Base-by-base conservation (phyloP, 1,140 invertebrate genomes). In the Bombus superbus region DNA sequence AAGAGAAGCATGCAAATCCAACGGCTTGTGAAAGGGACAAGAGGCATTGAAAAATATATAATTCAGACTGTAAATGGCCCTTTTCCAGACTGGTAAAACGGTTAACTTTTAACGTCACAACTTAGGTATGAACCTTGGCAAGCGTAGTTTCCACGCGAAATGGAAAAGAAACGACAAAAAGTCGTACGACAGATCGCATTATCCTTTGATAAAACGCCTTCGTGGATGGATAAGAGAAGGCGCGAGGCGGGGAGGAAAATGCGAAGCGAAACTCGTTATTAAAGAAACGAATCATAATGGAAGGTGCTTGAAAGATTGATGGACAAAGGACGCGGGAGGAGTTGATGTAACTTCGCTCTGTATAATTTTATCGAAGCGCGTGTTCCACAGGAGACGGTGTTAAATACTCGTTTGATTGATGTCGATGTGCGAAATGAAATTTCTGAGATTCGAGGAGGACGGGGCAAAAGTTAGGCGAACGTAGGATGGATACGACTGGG, bases 1-100 rank as follows among this genome's bases (percentile, higher is more conserved):
- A 66, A 28, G 18, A 53, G 76, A 22, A 86, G 89, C 90, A 92
- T 93, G 88, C 89, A 92, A 92, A 92, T 92, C 79, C 85, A 53
- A 3, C 18, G 53, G 72, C 28, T 87, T 38, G 64, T n/a, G n/a
- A 71, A 77, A 77, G 69, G 72, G 53, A 69, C n/a, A 9, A 74
- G 53, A 44, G 32, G 69, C 85, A 32, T 85, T 83, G 64, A 71
- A 83, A 83, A 90, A 92, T 89, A 88, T 89, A 88, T 89, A 89
- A 90, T 89, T 89, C 78, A 77, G 76, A 77, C 86, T 76, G 74
- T 89, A 90, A 90, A 90, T 79, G 79, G 66, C 59, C 59, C 40
- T 68, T 66, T 82, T 59, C 53, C 35, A 57, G 57, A 77, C 80
- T 88, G 90, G 76, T 86, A 91, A 89, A 92, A 90, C 87, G 88